These are phyloP conservation scores for Anoplius nigerrimus DNA, from an alignment of 2,888 invertebrate genomes.

Conservation along the genomic window DNA sequence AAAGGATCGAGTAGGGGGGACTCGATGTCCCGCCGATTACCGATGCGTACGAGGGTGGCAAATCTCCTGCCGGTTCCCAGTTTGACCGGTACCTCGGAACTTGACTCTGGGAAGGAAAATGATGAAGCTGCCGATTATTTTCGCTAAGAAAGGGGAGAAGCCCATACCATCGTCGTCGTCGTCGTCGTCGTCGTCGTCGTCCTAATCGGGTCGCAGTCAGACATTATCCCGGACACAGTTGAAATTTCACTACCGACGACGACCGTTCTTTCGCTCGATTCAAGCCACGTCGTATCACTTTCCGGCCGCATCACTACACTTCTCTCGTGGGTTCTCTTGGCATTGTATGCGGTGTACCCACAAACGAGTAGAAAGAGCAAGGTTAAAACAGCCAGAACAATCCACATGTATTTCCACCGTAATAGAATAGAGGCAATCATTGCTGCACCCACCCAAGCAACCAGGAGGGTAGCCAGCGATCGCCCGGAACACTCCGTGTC, in stretches of 20 bases:
- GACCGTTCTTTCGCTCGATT: slow-evolving; percentile 16
- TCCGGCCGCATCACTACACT: slow-evolving; percentile 5
- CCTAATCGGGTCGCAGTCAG: too few relatives aligned
- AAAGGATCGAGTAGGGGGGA: too few relatives aligned
- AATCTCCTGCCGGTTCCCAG: slow-evolving; percentile 52
- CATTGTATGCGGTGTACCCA: slow-evolving; percentile 58
- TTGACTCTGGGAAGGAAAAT: not conserved
- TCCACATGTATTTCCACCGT: slow-evolving; percentile 65
- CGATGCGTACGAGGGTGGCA: slow-evolving; percentile 61
- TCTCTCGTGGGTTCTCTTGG: slow-evolving; percentile 33
- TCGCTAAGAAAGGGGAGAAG: slow-evolving; percentile 4
- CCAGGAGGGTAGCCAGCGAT: slow-evolving; percentile 59
- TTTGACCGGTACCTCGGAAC: slow-evolving; percentile 29
- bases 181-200: too few relatives aligned
- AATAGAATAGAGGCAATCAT: slow-evolving; percentile 62
- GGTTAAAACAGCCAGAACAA: slow-evolving; percentile 60
- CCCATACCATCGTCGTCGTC: too few relatives aligned
- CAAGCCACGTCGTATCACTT: slow-evolving; percentile 11
- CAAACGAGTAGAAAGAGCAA: slow-evolving; percentile 61
- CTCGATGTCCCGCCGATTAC: slow-evolving; percentile 37
- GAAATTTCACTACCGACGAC: slow-evolving; percentile 45
- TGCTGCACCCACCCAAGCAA: slow-evolving; percentile 62
- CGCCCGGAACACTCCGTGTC: slow-evolving; percentile 60
- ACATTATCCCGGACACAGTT: slow-evolving; percentile 52
- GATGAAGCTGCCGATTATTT: slow-evolving; percentile 10